Evolutionary conservation across 1,140 invertebrate species (phyloP).

Genomic region (Hermetia illucens): DNA sequence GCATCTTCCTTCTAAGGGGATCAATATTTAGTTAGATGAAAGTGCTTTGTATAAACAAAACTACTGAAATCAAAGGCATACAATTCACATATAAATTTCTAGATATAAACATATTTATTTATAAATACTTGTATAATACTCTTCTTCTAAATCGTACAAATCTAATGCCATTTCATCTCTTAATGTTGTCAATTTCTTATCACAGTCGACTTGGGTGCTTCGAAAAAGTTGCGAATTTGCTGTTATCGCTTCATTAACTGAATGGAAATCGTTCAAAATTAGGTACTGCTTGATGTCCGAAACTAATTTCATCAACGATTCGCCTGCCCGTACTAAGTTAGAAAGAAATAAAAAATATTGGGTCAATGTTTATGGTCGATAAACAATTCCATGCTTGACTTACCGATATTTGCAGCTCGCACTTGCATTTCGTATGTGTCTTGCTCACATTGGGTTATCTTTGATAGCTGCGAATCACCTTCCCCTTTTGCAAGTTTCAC

Average conservation of each 20-base stretch:
- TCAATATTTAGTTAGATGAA: too few species aligned
- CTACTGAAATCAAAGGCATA: too few species aligned
- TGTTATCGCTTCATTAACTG: conserved; percentile 88
- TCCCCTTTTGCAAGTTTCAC: conserved; percentile 88
- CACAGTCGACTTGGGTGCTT: conserved; percentile 79
- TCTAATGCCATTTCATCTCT: conserved; percentile 90
- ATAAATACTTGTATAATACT: conserved; percentile 92
- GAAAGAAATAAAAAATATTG: conserved; percentile 9
- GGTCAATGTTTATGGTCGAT: too few species aligned
- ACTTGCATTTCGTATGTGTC: conserved; percentile 96
- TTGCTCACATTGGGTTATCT: conserved; percentile 84
- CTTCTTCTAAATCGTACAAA: conserved; percentile 92
- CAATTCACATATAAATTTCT: too few species aligned
- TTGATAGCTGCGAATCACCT: conserved; percentile 73
- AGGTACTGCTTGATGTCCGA: conserved; percentile 94
- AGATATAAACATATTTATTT: conserved; percentile 40
- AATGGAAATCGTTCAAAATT: conserved; percentile 93
- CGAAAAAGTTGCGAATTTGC: conserved; percentile 81
- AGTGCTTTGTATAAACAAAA: too few species aligned
- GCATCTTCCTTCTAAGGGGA: too few species aligned
- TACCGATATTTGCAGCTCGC: conserved; percentile 81
- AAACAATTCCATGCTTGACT: conserved; percentile 18
- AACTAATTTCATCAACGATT: conserved; percentile 91
- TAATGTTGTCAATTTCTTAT: conserved; percentile 82
- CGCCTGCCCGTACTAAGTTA: conserved; percentile 76